phyloP scores from a whole-genome alignment of 1,140 invertebrate genomes.

The Harpegnathos saltator region DNA sequence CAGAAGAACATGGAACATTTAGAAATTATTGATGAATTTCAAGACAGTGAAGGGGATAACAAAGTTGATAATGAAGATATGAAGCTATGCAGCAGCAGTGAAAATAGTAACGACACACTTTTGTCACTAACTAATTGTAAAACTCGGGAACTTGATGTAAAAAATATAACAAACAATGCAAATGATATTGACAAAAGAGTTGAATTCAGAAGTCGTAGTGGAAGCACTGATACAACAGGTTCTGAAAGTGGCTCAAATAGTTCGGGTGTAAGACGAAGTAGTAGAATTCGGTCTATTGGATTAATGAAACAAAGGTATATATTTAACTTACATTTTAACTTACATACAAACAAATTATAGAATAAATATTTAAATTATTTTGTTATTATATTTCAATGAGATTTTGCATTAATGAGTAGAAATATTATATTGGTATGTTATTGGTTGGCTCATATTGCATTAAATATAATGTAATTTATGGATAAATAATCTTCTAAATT shows the following conservation, averaged over 20 bases:
- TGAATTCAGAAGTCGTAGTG: slow-evolving; percentile 82
- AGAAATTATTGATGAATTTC: slow-evolving; percentile 52
- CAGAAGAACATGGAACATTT: slow-evolving; percentile 61
- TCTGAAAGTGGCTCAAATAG: slow-evolving; percentile 84
- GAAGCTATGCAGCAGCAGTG: slow-evolving; percentile 83
- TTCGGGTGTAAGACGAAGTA: slow-evolving; percentile 84
- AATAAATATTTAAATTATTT: background rate
- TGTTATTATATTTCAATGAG: slow-evolving; percentile 8
- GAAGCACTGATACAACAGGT: slow-evolving; percentile 83
- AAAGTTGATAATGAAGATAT: slow-evolving; percentile 81
- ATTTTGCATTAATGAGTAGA: background rate
- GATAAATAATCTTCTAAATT: background rate
- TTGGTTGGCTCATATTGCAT: too few species aligned
- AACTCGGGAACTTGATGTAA: slow-evolving; percentile 77
- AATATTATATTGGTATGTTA: slow-evolving; percentile 21
- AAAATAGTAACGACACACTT: slow-evolving; percentile 84
- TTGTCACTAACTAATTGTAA: slow-evolving; percentile 77
- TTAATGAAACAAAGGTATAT: slow-evolving; percentile 83
- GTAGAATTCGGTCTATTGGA: slow-evolving; percentile 84
- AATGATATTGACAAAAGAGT: slow-evolving; percentile 80
- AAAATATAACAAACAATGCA: slow-evolving; percentile 64
- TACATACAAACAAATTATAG: too few species aligned
- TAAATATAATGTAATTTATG: background rate
- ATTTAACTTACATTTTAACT: too few species aligned
- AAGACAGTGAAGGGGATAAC: slow-evolving; percentile 79